Conservation (phyloP, 2,888 invertebrate genomes). For the Sinodicranocentrus sp. region DNA sequence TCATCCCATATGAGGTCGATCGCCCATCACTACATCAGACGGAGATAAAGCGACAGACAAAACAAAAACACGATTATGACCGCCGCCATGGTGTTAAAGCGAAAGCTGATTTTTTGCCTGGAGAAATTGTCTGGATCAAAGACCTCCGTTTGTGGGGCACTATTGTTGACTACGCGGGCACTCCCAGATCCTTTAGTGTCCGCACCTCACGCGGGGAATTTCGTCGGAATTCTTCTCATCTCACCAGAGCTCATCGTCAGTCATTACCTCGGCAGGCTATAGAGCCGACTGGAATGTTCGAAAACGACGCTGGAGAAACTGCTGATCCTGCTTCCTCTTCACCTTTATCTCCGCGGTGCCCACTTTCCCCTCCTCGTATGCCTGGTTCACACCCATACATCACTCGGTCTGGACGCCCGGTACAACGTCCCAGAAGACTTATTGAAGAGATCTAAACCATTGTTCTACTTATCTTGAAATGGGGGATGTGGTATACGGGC, state of each 20-base stretch:
- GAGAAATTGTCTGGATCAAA: conserved; percentile 74
- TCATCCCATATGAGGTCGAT: conserved; percentile 26
- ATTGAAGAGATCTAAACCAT: background rate
- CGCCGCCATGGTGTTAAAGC: conserved; percentile 60
- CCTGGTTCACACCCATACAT: background rate
- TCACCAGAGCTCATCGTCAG: background rate
- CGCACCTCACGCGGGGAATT: conserved; percentile 24
- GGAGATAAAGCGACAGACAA: conserved; percentile 60
- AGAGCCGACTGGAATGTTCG: background rate
- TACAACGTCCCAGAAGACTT: background rate
- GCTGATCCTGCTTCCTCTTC: background rate
- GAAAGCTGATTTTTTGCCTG: conserved; percentile 40
- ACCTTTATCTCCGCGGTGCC: background rate
- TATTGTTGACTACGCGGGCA: conserved; percentile 16
- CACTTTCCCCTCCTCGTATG: background rate
- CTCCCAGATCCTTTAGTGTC: conserved; percentile 41
- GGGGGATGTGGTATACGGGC: too few relatives aligned
- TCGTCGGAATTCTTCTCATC: conserved; percentile 27
- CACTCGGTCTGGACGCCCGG: background rate
- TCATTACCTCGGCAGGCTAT: too few relatives aligned
- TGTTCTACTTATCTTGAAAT: too few relatives aligned
- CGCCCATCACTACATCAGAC: conserved; percentile 58
- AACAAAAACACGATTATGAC: conserved; percentile 70
- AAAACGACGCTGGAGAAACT: background rate
- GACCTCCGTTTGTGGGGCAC: conserved; percentile 67